These are phyloP conservation scores for Xenopus petersii DNA, from an alignment of 2,797 vertebrate species.

Conservation along the genomic window DNA sequence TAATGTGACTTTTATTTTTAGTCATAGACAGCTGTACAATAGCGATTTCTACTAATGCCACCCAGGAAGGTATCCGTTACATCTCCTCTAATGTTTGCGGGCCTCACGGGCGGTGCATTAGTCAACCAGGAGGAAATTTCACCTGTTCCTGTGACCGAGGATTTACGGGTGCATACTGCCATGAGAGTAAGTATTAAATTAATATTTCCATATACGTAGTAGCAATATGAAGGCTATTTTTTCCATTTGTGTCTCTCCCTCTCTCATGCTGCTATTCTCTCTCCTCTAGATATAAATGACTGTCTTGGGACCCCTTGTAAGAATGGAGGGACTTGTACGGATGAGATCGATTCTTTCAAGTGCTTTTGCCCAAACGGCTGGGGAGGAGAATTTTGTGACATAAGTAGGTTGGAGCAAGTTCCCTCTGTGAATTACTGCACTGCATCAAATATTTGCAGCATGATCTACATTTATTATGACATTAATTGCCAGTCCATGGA, in stretches of 20 bases:
- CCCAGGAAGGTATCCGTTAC: conserved; percentile 68
- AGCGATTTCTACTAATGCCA: conserved; percentile 75
- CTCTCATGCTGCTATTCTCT: not conserved
- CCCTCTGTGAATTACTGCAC: no score
- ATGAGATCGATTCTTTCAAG: conserved; percentile 82
- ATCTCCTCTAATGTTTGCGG: conserved; percentile 87
- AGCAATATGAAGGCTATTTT: no score
- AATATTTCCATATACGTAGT: no score
- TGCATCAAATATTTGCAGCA: not conserved
- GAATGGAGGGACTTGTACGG: conserved; percentile 90
- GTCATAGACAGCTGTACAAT: conserved; percentile 92
- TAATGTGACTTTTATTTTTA: conserved; percentile 55
- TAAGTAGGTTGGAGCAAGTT: conserved; percentile 72
- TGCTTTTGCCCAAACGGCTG: conserved; percentile 91
- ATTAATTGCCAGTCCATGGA: not conserved
- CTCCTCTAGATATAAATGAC: conserved; percentile 85
- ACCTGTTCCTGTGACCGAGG: conserved; percentile 88
- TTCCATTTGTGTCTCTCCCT: no score
- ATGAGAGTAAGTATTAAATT: conserved; percentile 83
- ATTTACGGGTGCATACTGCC: conserved; percentile 91
- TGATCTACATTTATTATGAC: not conserved
- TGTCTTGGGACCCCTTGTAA: conserved; percentile 81
- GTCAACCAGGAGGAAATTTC: conserved; percentile 87
- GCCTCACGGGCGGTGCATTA: conserved; percentile 86
- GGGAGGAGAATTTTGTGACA: conserved; percentile 86